Evolutionary conservation across 2,113 vertebrate species (phyloP).

Genomic region (Mormyrus lacerda): DNA sequence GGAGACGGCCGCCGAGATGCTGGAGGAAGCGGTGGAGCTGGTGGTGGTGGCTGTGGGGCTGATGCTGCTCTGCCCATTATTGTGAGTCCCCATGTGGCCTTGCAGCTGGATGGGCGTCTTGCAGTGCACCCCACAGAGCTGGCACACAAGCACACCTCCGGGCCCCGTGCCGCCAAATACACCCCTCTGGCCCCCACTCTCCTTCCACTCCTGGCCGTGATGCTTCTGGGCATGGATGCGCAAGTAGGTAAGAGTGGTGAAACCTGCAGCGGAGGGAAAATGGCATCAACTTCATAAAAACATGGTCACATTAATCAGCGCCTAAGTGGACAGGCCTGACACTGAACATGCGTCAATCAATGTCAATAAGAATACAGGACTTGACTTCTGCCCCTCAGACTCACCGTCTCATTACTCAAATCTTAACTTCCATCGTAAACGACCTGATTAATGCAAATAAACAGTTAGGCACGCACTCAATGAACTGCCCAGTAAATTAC

Average conservation of each 20-base stretch:
- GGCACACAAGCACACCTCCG: slow-evolving; percentile 76
- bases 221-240: slow-evolving; percentile 87
- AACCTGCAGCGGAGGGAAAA: slow-evolving; percentile 42
- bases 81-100: slow-evolving; percentile 79
- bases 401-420: background rate
- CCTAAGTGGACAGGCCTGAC: background rate
- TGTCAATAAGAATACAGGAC: background rate
- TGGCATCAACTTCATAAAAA: background rate
- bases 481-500: background rate
- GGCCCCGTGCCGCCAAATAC: slow-evolving; percentile 63
- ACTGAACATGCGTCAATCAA: background rate
- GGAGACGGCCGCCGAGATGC: slow-evolving; percentile 47
- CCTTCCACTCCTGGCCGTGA: slow-evolving; percentile 78
- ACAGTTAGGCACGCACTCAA: background rate
- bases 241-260: slow-evolving; percentile 71
- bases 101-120: slow-evolving; percentile 87
- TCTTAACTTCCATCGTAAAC: background rate
- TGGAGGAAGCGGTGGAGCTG: slow-evolving; percentile 41
- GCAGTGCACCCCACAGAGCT: slow-evolving; percentile 83
- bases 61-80: slow-evolving; percentile 28
- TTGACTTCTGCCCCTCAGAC: background rate
- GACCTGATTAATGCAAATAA: background rate
- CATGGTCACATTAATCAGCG: background rate
- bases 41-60: slow-evolving; percentile 43
- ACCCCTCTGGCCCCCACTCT: slow-evolving; percentile 49